A percentile compares a stretch with the other conserved stretches of the same genome.
phyloP scores from a whole-genome alignment of 1,140 invertebrate genomes.

The Drosophila bocki region DNA sequence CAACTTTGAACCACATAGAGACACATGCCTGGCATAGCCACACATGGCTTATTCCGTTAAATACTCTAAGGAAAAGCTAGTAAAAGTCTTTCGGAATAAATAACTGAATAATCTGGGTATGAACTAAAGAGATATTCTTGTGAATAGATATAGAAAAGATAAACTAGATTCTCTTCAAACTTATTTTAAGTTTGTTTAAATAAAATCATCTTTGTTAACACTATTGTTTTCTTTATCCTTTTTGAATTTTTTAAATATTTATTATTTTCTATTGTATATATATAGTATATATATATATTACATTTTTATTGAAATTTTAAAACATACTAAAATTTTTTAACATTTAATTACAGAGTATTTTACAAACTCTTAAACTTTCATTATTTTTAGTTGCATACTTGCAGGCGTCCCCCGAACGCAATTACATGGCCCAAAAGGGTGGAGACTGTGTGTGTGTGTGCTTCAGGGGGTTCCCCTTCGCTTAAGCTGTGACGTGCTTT shows the following conservation, averaged over 20 bases:
- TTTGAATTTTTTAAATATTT: no score
- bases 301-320: no score
- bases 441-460: not conserved
- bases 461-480: constrained; percentile 11
- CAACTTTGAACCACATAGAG: constrained; percentile 18
- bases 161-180: not conserved
- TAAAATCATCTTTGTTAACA: no score
- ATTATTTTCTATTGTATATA: no score
- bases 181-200: no score
- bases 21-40: not conserved
- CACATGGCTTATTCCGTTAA: not conserved
- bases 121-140: not conserved
- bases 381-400: constrained; percentile 55
- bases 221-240: no score
- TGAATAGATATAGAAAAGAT: not conserved
- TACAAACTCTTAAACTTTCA: not conserved
- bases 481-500: constrained; percentile 50
- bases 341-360: not conserved
- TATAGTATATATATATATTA: no score
- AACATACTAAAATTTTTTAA: not conserved
- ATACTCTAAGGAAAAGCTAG: not conserved
- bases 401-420: constrained; percentile 43
- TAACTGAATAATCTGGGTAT: not conserved
- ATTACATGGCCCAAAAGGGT: not conserved
- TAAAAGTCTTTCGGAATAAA: not conserved